Base-by-base conservation (phyloP, 2,113 vertebrate genomes). In the Callocephalon fimbriatum region DNA sequence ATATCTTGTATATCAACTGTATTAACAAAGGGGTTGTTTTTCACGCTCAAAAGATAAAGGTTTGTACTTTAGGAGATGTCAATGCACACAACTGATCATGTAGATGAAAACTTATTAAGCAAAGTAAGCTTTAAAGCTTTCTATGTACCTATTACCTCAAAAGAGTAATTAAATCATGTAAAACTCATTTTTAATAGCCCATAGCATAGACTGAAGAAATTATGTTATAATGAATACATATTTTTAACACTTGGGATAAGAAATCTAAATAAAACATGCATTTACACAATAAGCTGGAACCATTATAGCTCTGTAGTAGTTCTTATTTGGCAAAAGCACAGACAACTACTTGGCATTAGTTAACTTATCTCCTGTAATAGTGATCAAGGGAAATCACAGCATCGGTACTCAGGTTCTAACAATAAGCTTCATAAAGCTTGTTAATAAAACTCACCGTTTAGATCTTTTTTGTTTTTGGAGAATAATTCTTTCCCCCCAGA, bases 261-360 rank as follows among this genome's bases (percentile, higher is more conserved):
- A 94, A 88, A 90, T 85, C 84, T 94, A 76, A 96, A 96, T 95
- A 93, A 97, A 97, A 95, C 67, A 97, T 81, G 56, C 86, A 91
- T 95, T 95, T 92, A 44, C 29, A 93, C 65, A 92, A 92, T 92
- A 90, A 87, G 51, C 47, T 93, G 92, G 72, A 84, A 78, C 56
- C 35, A 74, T 96, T 94, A 88, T 76, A 70, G n/a, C 40, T 88
- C 78, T 83, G 63, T 77, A 93, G 90, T 74, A 56, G 51, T 81
- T 95, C 32, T 61, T 94, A 47, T 66, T 92, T 97, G 95, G 90
- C 96, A 96, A 92, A 95, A 92, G 12, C 80, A 88, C 82, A 90
- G 63, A 42, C 54, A 93, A 86, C 29, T 77, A 48, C 68, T 92
- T 97, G 88, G 82, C 92, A 84, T 92, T 88, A 88, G 90, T 42